Base-by-base conservation (phyloP, 2,888 invertebrate genomes). In the Tinea pellionella region DNA sequence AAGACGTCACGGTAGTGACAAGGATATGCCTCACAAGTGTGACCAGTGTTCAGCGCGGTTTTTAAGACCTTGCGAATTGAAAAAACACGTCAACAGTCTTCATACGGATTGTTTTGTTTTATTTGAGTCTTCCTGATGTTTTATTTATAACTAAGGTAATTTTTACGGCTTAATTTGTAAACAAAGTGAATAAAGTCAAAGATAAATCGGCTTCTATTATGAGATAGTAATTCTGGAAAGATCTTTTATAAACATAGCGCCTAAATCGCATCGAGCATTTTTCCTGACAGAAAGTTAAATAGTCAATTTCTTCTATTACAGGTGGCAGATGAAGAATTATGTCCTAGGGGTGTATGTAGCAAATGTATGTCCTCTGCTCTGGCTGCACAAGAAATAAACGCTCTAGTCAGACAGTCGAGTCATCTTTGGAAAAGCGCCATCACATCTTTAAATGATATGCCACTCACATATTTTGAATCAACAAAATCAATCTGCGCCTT, bases 31-130 rank as follows among this genome's bases (percentile, higher is more conserved):
- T 0, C 80, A 84, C 42, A 73, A 65, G 0, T 88, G 88, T 42
- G 69, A 71, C 0, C 62, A 72, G 42, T 88, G 88, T 61, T 63
- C 70, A 0, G 80, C 84, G 0, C 69, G 75, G 2, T 88, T 86
- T 62, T 68, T 82, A 0, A 69, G 82, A 15, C 86, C 87, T 0
- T 80, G 77, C 60, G 79, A 83, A 61, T 66, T 86, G 57, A 79
- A 72, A 61, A 85, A 80, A 19, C 88, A 88, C 65, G 12, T 32
- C 13, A 24, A 18, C n/a, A 55, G 16, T 55, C 11, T 55, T n/a
- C 47, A 47, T 47, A 2, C 47, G 13, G 8, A 24, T 24, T 24
- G 24, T 24, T 24, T 24, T 2, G 24, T 24, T 24, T 24, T 24
- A 6, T 24, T 24, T 24, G 24, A 24, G 6, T 24, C 24, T 2